phyloP scores from a whole-genome alignment of 2,888 invertebrate genomes.

The Habroteleia sp. region DNA sequence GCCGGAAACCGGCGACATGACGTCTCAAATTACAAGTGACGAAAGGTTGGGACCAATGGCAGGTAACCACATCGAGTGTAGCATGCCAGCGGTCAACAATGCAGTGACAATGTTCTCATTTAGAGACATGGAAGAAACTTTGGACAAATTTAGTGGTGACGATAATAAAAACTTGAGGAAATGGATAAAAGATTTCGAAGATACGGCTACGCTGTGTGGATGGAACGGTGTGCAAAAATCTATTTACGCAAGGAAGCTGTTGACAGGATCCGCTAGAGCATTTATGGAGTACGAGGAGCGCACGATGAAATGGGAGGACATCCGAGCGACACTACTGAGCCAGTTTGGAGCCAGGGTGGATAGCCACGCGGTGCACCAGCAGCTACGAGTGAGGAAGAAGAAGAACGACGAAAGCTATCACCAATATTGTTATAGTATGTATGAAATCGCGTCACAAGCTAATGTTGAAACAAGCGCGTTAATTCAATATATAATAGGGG shows the following conservation, averaged over 20 bases:
- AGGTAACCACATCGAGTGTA: too few relatives aligned
- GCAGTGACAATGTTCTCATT: background rate
- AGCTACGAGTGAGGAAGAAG: background rate
- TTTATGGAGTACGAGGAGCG: background rate
- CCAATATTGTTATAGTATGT: slow-evolving; percentile 14
- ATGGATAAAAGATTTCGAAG: background rate
- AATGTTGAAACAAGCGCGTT: background rate
- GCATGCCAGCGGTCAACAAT: too few relatives aligned
- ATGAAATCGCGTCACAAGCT: background rate
- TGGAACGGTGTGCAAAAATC: background rate
- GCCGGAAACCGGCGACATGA: too few relatives aligned
- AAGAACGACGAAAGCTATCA: slow-evolving; percentile 9
- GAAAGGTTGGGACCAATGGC: too few relatives aligned
- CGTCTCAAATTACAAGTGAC: background rate
- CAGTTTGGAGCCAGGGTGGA: background rate
- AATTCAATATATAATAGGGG: background rate
- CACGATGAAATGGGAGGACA: background rate
- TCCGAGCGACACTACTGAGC: background rate
- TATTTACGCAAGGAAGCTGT: background rate
- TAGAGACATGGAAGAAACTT: slow-evolving; percentile 28
- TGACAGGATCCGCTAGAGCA: background rate
- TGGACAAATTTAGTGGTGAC: slow-evolving; percentile 42
- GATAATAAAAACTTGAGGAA: background rate
- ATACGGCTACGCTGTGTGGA: background rate
- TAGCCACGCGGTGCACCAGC: background rate